Percentiles rank a stretch among this genome's conserved stretches.
Evolutionary conservation across 2,888 invertebrate genomes (phyloP).

Genomic region (Harpalus rufipes): DNA sequence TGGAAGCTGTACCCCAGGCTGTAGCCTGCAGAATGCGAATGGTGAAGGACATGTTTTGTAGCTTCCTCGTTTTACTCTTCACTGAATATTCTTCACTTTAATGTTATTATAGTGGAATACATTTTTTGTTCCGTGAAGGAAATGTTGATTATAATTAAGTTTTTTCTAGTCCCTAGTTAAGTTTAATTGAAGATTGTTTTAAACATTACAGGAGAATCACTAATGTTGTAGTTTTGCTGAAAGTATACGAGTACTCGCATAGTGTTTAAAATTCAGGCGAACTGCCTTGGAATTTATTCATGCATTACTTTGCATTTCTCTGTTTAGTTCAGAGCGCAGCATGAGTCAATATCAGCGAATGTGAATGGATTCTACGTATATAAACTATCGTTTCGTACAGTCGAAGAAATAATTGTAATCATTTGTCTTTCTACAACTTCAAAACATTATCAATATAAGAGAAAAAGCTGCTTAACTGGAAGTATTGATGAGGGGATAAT

Average conservation of each 20-base stretch:
- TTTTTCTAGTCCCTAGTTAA: slow-evolving; percentile 43
- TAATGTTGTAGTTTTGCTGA: slow-evolving; percentile 15
- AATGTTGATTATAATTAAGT: slow-evolving; percentile 54
- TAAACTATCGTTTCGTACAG: slow-evolving; percentile 4
- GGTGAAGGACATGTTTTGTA: slow-evolving; percentile 29
- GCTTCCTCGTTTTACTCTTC: slow-evolving; percentile 14
- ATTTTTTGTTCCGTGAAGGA: slow-evolving; percentile 45
- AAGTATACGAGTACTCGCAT: neutral
- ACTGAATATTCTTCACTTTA: slow-evolving; percentile 53
- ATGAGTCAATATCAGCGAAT: slow-evolving; percentile 31
- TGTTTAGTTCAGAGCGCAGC: slow-evolving; percentile 10
- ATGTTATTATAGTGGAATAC: slow-evolving; percentile 21
- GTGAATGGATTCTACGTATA: neutral
- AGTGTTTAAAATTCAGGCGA: slow-evolving; percentile 29
- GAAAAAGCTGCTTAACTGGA: too few relatives aligned
- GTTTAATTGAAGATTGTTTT: slow-evolving; percentile 46
- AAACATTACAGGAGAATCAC: slow-evolving; percentile 42
- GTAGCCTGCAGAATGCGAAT: neutral
- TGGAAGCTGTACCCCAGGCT: too few relatives aligned
- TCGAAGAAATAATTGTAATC: neutral
- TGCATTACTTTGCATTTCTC: slow-evolving; percentile 39
- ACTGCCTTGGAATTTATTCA: slow-evolving; percentile 31
- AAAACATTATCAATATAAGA: too few relatives aligned
- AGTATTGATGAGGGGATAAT: too few relatives aligned
- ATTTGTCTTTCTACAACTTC: neutral